A percentile compares a stretch with the other conserved stretches of the same genome.
phyloP scores from a whole-genome alignment of 37 sponge, comb jelly and placozoan genomes.

The Petrosia ficiformis region DNA sequence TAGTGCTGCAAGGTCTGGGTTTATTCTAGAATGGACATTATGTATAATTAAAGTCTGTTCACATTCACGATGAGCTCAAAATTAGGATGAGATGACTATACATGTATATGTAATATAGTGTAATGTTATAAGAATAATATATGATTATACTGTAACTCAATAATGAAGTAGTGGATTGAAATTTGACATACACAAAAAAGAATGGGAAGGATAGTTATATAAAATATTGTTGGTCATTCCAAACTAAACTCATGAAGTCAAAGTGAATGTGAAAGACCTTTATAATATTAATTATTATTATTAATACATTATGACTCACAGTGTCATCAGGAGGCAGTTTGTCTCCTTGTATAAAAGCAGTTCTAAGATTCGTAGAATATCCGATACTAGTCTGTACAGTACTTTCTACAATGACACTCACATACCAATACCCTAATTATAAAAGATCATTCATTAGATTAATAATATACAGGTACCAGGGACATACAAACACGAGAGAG shows the following conservation, averaged over 20 bases:
- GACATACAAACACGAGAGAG: too few relatives aligned
- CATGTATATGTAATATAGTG: too few relatives aligned
- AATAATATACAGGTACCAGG: background rate
- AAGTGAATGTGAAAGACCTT: too few relatives aligned
- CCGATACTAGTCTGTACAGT: constrained; percentile 35
- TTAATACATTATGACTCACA: background rate
- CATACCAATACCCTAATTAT: constrained; percentile 53
- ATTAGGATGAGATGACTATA: background rate
- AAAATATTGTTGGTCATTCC: too few relatives aligned
- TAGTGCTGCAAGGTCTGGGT: constrained; percentile 50
- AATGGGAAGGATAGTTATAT: too few relatives aligned
- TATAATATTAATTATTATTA: background rate
- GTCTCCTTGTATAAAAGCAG: constrained; percentile 25
- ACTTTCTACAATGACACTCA: constrained; percentile 1
- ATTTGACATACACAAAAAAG: too few relatives aligned
- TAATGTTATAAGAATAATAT: too few relatives aligned
- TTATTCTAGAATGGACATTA: constrained; percentile 4
- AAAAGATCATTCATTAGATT: background rate
- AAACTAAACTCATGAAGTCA: background rate
- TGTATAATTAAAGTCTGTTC: too few relatives aligned
- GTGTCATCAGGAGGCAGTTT: constrained; percentile 46
- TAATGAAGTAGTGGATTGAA: too few relatives aligned
- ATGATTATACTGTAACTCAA: too few relatives aligned
- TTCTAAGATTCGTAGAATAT: background rate
- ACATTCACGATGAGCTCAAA: too few relatives aligned